phyloP scores from a whole-genome alignment of 1,140 invertebrate species.

The Panagrolaimus sp. region DNA sequence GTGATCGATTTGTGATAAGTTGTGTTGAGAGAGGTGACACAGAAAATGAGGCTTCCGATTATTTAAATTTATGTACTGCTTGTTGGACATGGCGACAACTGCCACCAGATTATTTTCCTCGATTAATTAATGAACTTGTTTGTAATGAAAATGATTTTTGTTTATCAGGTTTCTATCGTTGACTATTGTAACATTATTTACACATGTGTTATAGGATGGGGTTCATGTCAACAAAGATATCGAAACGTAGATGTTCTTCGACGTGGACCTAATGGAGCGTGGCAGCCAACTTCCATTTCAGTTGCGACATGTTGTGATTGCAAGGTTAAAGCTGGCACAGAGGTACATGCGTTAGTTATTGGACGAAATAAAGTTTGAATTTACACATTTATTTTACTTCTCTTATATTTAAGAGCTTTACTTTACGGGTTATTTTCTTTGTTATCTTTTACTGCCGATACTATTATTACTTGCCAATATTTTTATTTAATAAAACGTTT shows the following conservation, averaged over 20 bases:
- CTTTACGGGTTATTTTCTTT: too few species aligned
- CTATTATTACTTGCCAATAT: too few species aligned
- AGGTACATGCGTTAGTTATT: conserved; percentile 31
- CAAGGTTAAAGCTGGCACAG: conserved; percentile 42
- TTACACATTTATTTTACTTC: too few species aligned
- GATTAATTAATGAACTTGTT: conserved; percentile 38
- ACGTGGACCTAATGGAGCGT: conserved; percentile 24
- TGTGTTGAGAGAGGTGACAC: conserved; percentile 40
- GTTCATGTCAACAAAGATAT: conserved; percentile 34
- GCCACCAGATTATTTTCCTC: conserved; percentile 38
- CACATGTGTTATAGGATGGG: neutral
- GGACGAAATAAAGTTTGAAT: neutral
- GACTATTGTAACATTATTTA: too few species aligned
- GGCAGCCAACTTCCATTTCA: conserved; percentile 38
- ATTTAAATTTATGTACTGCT: conserved; percentile 36
- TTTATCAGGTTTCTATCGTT: conserved; percentile 26
- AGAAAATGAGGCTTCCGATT: conserved; percentile 36
- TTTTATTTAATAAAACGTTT: too few species aligned
- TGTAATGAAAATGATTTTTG: conserved; percentile 40
- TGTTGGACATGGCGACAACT: conserved; percentile 40
- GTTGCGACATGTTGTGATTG: conserved; percentile 39
- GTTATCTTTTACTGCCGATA: too few species aligned
- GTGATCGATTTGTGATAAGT: conserved; percentile 40
- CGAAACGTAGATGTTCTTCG: conserved; percentile 31
- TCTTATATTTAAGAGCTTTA: too few species aligned